Evolutionary conservation across 2,888 invertebrate species (phyloP).

Genomic region (Dendrolimus houi): DNA sequence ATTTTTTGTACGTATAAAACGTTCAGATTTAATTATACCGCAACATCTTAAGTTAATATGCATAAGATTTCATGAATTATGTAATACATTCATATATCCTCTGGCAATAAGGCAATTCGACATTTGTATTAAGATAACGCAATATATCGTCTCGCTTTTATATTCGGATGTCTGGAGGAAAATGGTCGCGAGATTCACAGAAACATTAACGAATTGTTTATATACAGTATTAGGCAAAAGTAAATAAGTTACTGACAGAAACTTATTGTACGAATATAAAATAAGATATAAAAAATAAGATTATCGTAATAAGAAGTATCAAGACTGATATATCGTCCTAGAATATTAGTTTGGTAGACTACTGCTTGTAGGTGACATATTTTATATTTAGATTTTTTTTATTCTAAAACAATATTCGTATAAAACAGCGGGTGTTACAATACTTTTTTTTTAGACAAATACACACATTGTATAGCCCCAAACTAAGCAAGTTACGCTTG

Average conservation of each 20-base stretch:
- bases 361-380: too few relatives aligned
- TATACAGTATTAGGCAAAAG: background rate
- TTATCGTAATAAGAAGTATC: too few relatives aligned
- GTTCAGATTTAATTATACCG: background rate
- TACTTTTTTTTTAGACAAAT: too few relatives aligned
- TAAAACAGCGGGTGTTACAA: too few relatives aligned
- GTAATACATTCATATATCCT: slow-evolving; percentile 5
- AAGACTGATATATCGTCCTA: too few relatives aligned
- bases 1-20: too few relatives aligned
- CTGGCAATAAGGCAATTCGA: slow-evolving; percentile 22
- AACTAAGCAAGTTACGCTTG: too few relatives aligned
- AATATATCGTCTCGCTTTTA: slow-evolving; percentile 18
- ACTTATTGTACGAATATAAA: background rate
- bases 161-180: background rate
- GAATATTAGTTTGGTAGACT: too few relatives aligned
- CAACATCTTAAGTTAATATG: background rate
- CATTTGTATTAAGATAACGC: slow-evolving; percentile 26
- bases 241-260: background rate
- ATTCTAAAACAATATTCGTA: too few relatives aligned
- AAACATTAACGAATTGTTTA: background rate
- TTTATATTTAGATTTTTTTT: too few relatives aligned
- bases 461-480: too few relatives aligned
- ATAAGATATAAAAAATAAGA: too few relatives aligned
- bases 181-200: background rate
- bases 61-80: slow-evolving; percentile 4